Conservation (phyloP, 2,888 invertebrate genomes). For the Xanthia icteritia region DNA sequence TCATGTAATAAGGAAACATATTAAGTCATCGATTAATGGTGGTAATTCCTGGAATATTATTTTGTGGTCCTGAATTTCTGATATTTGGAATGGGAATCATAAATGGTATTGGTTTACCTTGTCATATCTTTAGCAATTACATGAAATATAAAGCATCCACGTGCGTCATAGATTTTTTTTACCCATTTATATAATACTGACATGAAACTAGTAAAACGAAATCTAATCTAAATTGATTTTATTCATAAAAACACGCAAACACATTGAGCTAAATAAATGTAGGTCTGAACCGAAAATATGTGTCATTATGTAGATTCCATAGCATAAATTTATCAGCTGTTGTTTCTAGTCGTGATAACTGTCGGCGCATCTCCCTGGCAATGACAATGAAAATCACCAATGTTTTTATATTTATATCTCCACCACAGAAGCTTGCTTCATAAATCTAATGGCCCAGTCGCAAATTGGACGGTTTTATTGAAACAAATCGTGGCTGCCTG, state of each 20-base stretch:
- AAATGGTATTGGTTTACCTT: not conserved
- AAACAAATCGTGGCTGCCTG: constrained; percentile 26
- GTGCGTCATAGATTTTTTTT: constrained; percentile 3
- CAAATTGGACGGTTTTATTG: constrained; percentile 59
- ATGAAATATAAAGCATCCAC: not conserved
- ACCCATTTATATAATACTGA: not conserved
- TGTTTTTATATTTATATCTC: constrained; percentile 54
- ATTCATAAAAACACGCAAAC: constrained; percentile 38
- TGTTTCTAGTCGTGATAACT: constrained; percentile 69
- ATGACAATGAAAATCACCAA: constrained; percentile 70
- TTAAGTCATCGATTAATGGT: not conserved
- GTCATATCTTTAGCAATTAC: not conserved
- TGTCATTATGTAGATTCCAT: constrained; percentile 10
- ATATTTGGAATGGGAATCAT: constrained; percentile 2
- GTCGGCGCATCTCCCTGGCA: constrained; percentile 66
- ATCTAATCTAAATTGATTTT: constrained; percentile 5
- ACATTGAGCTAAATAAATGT: constrained; percentile 26
- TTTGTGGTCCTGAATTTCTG: constrained; percentile 13
- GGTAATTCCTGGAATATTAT: constrained; percentile 6
- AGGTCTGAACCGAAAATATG: constrained; percentile 15
- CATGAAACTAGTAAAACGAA: constrained; percentile 14
- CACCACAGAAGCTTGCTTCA: constrained; percentile 49
- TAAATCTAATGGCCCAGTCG: constrained; percentile 48
- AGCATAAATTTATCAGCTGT: constrained; percentile 51
- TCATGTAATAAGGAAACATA: constrained; percentile 15